A percentile compares a stretch with the other conserved stretches of the same genome.
Conservation (phyloP, 35 echinoderm and acorn worm genomes). For the Anneissia japonica region DNA sequence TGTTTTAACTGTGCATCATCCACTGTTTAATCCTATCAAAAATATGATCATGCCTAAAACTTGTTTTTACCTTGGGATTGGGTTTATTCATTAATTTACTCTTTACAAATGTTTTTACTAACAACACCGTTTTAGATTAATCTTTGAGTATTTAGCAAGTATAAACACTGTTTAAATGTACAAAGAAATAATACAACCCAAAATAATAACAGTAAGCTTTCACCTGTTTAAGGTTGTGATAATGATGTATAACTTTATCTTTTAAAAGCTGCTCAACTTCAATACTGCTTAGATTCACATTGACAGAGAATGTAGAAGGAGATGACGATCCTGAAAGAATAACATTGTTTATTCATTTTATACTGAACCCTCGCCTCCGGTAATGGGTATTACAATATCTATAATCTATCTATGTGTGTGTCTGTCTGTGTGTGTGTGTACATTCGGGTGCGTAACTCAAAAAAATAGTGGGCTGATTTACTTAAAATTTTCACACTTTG, state of each 20-base stretch:
- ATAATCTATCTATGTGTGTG: too few species aligned
- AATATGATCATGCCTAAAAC: not conserved
- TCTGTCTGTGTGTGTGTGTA: too few species aligned
- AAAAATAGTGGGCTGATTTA: too few species aligned
- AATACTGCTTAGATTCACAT: slow-evolving; percentile 70
- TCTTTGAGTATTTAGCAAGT: not conserved
- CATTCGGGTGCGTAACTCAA: too few species aligned
- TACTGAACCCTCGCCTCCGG: too few species aligned
- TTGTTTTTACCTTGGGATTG: not conserved
- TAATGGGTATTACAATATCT: too few species aligned
- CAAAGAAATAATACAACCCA: not conserved
- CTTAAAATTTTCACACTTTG: too few species aligned
- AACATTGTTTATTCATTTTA: too few species aligned
- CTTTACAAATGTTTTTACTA: not conserved
- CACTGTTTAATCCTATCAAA: not conserved
- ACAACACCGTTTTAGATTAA: too few species aligned
- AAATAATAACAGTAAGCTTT: not conserved
- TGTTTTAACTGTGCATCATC: not conserved
- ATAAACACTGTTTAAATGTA: not conserved
- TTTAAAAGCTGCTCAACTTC: slow-evolving; percentile 77
- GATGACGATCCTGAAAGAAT: slow-evolving; percentile 3
- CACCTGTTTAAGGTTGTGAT: slow-evolving; percentile 92
- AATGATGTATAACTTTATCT: slow-evolving; percentile 59
- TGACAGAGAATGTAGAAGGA: not conserved
- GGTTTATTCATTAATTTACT: not conserved